Percentiles rank a stretch among this genome's conserved stretches.
Conservation (phyloP, 2,797 vertebrate species). For the Manis javanica region DNA sequence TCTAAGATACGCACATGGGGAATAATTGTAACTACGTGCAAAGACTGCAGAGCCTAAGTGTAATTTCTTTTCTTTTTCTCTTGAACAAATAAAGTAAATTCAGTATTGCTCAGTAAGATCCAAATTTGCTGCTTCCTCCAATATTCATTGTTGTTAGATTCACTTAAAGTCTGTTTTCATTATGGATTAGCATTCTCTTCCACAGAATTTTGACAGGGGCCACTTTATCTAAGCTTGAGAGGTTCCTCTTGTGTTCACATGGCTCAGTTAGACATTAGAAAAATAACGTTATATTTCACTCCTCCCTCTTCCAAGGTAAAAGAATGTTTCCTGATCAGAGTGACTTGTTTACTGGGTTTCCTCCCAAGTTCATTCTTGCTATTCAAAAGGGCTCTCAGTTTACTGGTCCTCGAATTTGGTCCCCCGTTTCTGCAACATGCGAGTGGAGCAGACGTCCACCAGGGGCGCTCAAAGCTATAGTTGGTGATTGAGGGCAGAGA, state of each 20-base stretch:
- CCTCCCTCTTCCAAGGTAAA: neutral
- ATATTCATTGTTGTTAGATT: neutral
- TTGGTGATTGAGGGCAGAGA: neutral
- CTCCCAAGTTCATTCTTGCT: neutral
- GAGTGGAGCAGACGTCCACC: neutral
- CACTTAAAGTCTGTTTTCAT: constrained; percentile 24
- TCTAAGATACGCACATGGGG: constrained; percentile 58
- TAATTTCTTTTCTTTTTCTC: constrained; percentile 65
- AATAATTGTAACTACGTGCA: constrained; percentile 50
- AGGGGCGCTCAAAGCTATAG: constrained; percentile 60
- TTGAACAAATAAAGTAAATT: constrained; percentile 75
- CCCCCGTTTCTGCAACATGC: neutral
- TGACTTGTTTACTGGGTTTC: neutral
- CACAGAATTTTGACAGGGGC: neutral
- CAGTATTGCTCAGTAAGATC: constrained; percentile 35
- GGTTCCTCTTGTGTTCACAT: neutral
- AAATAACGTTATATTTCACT: neutral
- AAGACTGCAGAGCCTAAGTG: constrained; percentile 35
- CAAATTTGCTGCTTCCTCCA: neutral
- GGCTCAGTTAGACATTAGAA: neutral
- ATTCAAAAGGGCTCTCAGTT: neutral
- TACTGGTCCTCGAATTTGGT: neutral
- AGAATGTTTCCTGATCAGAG: neutral
- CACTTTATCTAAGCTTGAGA: neutral
- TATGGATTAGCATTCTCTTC: neutral